Evolutionary conservation across 2,888 invertebrate genomes (phyloP).

Genomic region (Campoletis raptor): DNA sequence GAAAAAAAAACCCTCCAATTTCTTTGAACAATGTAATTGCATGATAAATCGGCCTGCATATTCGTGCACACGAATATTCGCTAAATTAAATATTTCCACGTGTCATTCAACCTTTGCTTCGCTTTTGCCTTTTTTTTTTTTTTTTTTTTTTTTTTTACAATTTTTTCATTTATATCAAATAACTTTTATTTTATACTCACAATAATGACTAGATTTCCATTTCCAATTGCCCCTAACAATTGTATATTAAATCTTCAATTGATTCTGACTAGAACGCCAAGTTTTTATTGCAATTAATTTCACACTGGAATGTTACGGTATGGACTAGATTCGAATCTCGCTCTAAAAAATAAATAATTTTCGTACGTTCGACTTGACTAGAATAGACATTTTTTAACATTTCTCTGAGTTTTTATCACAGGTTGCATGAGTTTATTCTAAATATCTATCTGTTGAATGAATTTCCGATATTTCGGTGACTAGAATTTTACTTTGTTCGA

Average conservation of each 20-base stretch:
- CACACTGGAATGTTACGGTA: constrained; percentile 56
- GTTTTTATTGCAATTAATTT: constrained; percentile 10
- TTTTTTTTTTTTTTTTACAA: constrained; percentile 21
- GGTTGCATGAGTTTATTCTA: background rate
- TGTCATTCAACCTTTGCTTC: background rate
- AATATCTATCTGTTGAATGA: background rate
- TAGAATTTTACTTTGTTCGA: background rate
- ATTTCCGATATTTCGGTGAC: background rate
- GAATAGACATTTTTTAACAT: constrained; percentile 30
- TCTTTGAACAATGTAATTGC: constrained; percentile 77
- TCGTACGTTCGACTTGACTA: constrained; percentile 15
- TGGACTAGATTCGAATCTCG: constrained; percentile 35
- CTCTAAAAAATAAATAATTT: background rate
- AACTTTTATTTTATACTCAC: constrained; percentile 18
- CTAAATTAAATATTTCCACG: constrained; percentile 44
- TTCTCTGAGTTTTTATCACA: constrained; percentile 17
- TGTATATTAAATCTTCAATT: constrained; percentile 11
- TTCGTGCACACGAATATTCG: constrained; percentile 63
- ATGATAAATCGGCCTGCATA: constrained; percentile 82
- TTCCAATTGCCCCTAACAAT: constrained; percentile 4
- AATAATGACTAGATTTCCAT: constrained; percentile 44
- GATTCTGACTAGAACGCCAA: constrained; percentile 36
- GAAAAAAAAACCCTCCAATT: constrained; percentile 41
- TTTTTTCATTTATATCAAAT: too few relatives aligned
- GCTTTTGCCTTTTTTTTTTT: background rate